phyloP scores from a whole-genome alignment of 2,888 invertebrate species.

The Scaptomyza tumidula region DNA sequence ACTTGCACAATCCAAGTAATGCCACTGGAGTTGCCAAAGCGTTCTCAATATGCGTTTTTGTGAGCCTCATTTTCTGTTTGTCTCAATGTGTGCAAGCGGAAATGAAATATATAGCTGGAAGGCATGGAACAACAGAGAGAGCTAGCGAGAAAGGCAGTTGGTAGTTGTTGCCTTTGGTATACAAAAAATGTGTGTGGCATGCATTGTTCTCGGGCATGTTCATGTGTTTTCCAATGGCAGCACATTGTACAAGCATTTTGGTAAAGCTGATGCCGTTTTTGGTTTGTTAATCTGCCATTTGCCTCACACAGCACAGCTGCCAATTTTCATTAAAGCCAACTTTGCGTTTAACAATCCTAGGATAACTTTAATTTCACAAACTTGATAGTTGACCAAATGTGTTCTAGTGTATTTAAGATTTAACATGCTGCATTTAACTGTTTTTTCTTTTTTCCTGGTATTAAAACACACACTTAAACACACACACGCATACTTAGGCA shows the following conservation, averaged over 20 bases:
- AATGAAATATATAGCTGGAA: constrained; percentile 41
- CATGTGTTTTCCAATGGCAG: constrained; percentile 2
- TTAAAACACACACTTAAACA: background rate
- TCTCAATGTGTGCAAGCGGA: constrained; percentile 31
- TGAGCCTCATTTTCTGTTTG: constrained; percentile 22
- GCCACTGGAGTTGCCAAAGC: constrained; percentile 38
- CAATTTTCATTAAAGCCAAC: constrained; percentile 51
- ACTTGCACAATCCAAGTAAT: constrained; percentile 33
- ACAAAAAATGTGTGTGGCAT: constrained; percentile 14
- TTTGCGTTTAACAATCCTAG: background rate
- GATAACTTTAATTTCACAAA: background rate
- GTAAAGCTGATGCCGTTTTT: constrained; percentile 31
- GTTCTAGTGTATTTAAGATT: background rate
- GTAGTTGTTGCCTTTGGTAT: constrained; percentile 3
- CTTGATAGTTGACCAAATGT: background rate
- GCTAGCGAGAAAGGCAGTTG: background rate
- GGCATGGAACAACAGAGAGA: constrained; percentile 30
- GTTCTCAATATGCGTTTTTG: constrained; percentile 45
- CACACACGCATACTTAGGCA: background rate
- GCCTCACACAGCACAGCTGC: constrained; percentile 35
- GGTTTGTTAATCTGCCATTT: constrained; percentile 41
- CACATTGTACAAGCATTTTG: constrained; percentile 10
- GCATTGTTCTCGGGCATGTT: constrained; percentile 17
- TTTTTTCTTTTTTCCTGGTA: background rate
- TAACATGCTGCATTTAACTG: background rate